Evolutionary conservation across 1,140 invertebrate species (phyloP).

Genomic region (Cyclargus thomasi): DNA sequence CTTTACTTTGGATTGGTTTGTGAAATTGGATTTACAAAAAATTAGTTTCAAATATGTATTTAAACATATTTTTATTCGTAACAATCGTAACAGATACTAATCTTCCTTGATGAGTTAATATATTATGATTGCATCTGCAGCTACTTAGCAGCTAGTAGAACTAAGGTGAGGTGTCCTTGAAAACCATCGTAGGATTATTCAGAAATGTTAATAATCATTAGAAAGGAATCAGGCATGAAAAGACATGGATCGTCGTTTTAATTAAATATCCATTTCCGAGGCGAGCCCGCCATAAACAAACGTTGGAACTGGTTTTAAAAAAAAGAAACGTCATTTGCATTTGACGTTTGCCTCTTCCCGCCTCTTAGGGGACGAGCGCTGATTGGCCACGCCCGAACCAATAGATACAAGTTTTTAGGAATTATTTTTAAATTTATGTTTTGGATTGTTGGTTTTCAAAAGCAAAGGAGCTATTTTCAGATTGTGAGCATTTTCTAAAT

Average conservation of each 20-base stretch:
- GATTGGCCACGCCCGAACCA: constrained; percentile 50
- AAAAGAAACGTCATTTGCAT: constrained; percentile 62
- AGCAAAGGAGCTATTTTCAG: not conserved
- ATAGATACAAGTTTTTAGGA: constrained; percentile 34
- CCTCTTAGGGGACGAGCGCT: constrained; percentile 37
- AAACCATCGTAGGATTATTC: not conserved
- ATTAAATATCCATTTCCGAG: constrained; percentile 40
- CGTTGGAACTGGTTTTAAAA: constrained; percentile 47
- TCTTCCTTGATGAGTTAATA: no score
- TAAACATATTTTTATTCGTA: no score
- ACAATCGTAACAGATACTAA: no score
- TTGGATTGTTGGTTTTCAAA: not conserved
- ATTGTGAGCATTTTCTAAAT: not conserved
- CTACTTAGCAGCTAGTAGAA: no score
- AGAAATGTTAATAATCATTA: not conserved
- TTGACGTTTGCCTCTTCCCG: constrained; percentile 66
- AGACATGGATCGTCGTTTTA: not conserved
- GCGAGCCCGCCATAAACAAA: constrained; percentile 36
- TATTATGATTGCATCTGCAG: no score
- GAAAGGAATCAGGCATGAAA: not conserved
- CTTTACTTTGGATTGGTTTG: no score
- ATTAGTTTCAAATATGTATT: no score
- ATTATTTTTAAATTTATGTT: constrained; percentile 41
- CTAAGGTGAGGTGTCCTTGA: not conserved
- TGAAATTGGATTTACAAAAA: no score